phyloP scores from a whole-genome alignment of 2,797 vertebrate genomes.

The Oreochromis grahami region DNA sequence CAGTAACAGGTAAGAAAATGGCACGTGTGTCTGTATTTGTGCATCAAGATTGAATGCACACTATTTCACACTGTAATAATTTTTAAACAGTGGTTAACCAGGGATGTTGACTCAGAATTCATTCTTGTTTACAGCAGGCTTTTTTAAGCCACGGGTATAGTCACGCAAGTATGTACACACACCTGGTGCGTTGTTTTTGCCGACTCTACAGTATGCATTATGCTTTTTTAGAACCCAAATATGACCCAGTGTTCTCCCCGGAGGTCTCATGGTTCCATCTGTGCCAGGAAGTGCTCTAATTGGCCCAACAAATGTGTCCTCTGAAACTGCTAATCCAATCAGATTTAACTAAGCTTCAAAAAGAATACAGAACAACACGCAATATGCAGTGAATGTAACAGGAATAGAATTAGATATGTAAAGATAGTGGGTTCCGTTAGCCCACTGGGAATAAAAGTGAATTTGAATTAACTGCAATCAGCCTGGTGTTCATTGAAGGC shows the following conservation, averaged over 20 bases:
- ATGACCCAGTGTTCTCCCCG: conserved; percentile 37
- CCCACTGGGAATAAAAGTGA: not conserved
- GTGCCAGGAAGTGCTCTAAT: conserved; percentile 68
- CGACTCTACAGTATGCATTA: conserved; percentile 37
- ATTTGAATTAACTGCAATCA: conserved; percentile 12
- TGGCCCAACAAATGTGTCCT: conserved; percentile 62
- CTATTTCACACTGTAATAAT: not conserved
- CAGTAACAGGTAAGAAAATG: conserved; percentile 53
- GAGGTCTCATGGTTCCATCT: conserved; percentile 65
- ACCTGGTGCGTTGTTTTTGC: conserved; percentile 61
- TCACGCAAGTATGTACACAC: conserved; percentile 30
- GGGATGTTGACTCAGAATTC: conserved; percentile 31
- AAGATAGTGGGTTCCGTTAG: not conserved
- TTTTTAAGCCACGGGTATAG: conserved; percentile 17
- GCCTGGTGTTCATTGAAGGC: conserved; percentile 15
- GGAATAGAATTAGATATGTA: not conserved
- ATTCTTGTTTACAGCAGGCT: conserved; percentile 35
- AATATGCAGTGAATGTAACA: not conserved
- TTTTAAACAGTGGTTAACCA: conserved; percentile 24
- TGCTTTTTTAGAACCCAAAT: conserved; percentile 53
- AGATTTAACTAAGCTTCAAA: conserved; percentile 48
- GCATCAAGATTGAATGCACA: not conserved
- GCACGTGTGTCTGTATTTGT: not conserved
- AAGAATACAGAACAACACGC: not conserved
- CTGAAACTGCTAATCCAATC: conserved; percentile 67